A percentile compares a stretch with the other conserved stretches of the same genome.
These are phyloP conservation scores for Sparidentex hasta DNA, from an alignment of 2,797 vertebrate genomes.

Conservation along the genomic window DNA sequence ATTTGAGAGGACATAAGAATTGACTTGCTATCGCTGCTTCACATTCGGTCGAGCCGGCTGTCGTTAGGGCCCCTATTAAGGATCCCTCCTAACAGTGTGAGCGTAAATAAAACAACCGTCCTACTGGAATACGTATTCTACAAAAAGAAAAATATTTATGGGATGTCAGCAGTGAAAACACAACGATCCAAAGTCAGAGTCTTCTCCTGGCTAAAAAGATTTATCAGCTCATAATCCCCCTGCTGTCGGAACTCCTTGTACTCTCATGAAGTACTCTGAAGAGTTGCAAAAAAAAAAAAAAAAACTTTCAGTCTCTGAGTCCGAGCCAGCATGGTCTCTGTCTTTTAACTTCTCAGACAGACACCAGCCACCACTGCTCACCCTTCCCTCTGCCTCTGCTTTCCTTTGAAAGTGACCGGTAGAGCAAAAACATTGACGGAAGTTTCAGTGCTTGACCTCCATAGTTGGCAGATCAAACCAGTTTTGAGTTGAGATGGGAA, in stretches of 20 bases:
- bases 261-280: constrained; percentile 12
- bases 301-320: constrained; percentile 50
- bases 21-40: neutral
- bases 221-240: constrained; percentile 34
- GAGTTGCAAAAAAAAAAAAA: constrained; percentile 40
- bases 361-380: neutral
- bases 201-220: constrained; percentile 30
- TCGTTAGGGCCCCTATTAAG: neutral
- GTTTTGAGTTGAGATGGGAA: constrained; percentile 52
- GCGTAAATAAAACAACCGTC: constrained; percentile 22
- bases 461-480: constrained; percentile 53
- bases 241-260: constrained; percentile 37
- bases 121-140: neutral
- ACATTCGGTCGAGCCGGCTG: constrained; percentile 8
- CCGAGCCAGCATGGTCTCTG: constrained; percentile 15
- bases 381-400: neutral
- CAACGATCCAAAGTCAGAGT: constrained; percentile 14
- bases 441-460: constrained; percentile 45
- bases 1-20: too few species aligned
- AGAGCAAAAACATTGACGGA: constrained; percentile 43
- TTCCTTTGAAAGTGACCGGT: constrained; percentile 33
- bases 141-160: constrained; percentile 3
- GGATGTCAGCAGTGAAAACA: constrained; percentile 2
- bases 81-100: neutral
- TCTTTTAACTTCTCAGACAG: constrained; percentile 16